phyloP scores from a whole-genome alignment of 1,140 invertebrate species.

The Cherax quadricarinatus region DNA sequence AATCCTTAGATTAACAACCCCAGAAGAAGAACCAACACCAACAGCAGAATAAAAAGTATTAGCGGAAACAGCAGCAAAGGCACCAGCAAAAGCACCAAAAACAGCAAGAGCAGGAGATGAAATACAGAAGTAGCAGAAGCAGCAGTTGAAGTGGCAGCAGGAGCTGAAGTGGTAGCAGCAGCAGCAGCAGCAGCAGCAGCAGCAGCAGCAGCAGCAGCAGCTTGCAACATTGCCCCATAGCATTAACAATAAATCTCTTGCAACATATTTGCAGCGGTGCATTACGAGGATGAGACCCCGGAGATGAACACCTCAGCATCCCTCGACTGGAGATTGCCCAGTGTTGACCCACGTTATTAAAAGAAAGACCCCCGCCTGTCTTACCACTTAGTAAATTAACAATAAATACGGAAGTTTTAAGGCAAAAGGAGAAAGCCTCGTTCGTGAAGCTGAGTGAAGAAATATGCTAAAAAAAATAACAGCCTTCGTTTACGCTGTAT shows the following conservation, averaged over 20 bases:
- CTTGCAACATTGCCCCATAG: not conserved
- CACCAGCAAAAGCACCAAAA: not conserved
- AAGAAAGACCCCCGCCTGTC: not conserved
- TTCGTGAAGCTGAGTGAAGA: not conserved
- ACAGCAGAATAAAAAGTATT: not conserved
- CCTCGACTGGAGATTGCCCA: not conserved
- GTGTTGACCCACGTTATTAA: not conserved
- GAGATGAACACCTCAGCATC: not conserved
- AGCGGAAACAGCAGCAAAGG: not conserved
- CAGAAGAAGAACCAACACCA: not conserved
- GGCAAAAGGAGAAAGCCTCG: not conserved
- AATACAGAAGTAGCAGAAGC: not conserved
- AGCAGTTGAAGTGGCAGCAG: not conserved
- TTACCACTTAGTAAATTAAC: conserved; percentile 19
- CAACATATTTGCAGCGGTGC: not conserved
- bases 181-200: not conserved
- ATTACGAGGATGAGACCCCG: not conserved
- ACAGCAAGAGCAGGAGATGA: not conserved
- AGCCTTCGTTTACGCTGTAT: too few species aligned
- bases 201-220: not conserved
- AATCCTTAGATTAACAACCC: not conserved
- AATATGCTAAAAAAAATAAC: not conserved
- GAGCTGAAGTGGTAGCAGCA: not conserved
- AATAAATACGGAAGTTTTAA: conserved; percentile 5
- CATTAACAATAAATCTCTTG: not conserved